Percentiles rank a stretch among this genome's conserved stretches.
Conservation (phyloP, 2,113 vertebrate species). For the Etia nguti region DNA sequence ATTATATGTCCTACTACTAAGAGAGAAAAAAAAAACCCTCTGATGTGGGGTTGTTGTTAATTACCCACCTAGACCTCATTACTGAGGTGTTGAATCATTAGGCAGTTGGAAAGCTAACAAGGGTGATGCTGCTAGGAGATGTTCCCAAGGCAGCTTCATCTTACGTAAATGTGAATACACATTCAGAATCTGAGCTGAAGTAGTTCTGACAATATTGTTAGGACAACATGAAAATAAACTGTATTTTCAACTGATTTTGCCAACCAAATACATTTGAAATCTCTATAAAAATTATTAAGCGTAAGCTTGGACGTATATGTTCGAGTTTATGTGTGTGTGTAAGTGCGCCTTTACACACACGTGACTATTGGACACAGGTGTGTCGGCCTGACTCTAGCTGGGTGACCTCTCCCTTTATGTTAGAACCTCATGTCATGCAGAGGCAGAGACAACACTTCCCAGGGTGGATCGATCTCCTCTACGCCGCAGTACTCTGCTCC, state of each 20-base stretch:
- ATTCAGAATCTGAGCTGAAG: background rate
- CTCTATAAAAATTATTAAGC: background rate
- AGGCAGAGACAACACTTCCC: constrained; percentile 54
- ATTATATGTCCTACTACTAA: background rate
- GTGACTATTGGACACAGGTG: constrained; percentile 42
- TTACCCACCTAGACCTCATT: constrained; percentile 41
- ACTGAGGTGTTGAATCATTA: constrained; percentile 38
- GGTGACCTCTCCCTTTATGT: constrained; percentile 50
- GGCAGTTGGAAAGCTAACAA: constrained; percentile 7
- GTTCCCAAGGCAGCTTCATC: constrained; percentile 28
- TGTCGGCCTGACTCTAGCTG: background rate
- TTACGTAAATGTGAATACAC: background rate
- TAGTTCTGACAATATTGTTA: background rate
- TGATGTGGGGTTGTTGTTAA: constrained; percentile 17
- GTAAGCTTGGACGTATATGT: background rate
- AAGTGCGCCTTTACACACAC: background rate
- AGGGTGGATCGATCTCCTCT: constrained; percentile 48
- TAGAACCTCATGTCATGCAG: constrained; percentile 41
- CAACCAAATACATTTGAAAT: background rate
- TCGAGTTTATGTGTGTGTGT: background rate
- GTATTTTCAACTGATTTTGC: background rate
- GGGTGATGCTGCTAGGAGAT: constrained; percentile 18
- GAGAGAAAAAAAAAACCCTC: background rate
- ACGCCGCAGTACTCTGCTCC: constrained; percentile 19
- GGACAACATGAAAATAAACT: background rate